Base-by-base conservation (phyloP, 2,113 vertebrate species). In the Myotis davidii region DNA sequence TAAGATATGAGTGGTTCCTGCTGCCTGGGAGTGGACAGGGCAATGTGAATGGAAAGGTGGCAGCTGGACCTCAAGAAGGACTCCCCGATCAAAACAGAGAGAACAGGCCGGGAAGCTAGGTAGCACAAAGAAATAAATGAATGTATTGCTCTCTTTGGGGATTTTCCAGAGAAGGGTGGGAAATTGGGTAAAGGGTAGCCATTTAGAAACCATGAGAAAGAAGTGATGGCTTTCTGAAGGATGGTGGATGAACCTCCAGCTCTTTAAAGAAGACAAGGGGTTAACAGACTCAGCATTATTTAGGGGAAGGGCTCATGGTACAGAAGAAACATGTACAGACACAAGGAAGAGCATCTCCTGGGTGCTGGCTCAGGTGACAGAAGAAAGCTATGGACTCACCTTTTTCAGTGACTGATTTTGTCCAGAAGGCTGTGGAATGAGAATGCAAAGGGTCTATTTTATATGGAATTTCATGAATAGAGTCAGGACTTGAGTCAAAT, bases 171-270 rank as follows among this genome's bases (percentile, higher is more conserved):
- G 77, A 73, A 76, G 65, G 10, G 13, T 74, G 18, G 42, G 61
- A 29, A 78, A 56, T 2, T 73, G 37, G 5, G 18, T 17, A 37
- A 84, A 94, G 25, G 16, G 4, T 27, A 61, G 50, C 16, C 17
- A 12, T 64, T 82, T 42, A 64, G 56, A 64, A 64, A 56, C 3
- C 14, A 79, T 90, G 81, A 67, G 73, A 85, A 67, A 77, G 39
- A 93, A 45, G 67, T 32, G 12, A 18, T 25, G 29, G 37, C 42
- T 61, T 73, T 52, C 52, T 88, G 37, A 27, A 91, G 90, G 54
- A 27, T 5, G 52, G 0, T 29, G 32, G 45, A 16, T 23, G 4
- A 25, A 29, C 10, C 17, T 21, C 9, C 0, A 50, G 42, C 1
- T 76, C 27, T 90, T 54, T 37, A 72, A 72, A 52, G 48, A 67